Evolutionary conservation across 2,113 vertebrate genomes (phyloP).

Genomic region (Ochotona curzoniae): DNA sequence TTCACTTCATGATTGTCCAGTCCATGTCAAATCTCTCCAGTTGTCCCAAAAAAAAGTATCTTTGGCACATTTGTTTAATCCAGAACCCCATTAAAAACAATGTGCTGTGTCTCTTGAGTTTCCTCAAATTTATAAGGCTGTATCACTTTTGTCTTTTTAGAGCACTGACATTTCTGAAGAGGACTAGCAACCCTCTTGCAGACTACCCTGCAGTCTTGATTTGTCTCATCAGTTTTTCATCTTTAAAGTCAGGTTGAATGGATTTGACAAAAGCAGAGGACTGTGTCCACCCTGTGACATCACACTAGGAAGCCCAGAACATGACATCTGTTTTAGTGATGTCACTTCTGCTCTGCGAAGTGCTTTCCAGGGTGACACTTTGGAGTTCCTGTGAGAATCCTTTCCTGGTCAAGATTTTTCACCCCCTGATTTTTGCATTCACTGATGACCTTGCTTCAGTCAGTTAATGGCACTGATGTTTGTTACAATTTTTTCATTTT

Average conservation of each 20-base stretch:
- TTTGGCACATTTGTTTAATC: not conserved
- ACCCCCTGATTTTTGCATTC: not conserved
- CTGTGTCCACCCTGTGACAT: not conserved
- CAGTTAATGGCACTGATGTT: not conserved
- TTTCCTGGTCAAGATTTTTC: not conserved
- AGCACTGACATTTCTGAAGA: not conserved
- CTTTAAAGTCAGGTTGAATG: not conserved
- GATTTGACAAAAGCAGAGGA: not conserved
- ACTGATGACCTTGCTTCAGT: not conserved
- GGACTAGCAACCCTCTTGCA: not conserved
- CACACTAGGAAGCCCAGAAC: not conserved
- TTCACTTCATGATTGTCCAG: not conserved
- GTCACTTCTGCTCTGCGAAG: not conserved
- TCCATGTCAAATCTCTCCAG: not conserved
- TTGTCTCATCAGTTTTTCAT: not conserved
- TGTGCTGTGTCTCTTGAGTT: not conserved
- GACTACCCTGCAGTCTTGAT: not conserved
- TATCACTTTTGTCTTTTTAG: not conserved
- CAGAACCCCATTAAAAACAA: not conserved
- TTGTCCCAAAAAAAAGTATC: not conserved
- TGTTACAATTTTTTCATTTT: slow-evolving; percentile 19
- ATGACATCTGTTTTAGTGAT: not conserved
- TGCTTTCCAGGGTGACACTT: not conserved
- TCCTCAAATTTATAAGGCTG: not conserved
- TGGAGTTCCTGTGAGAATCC: not conserved